phyloP scores from a whole-genome alignment of 2,797 vertebrate species.

The Falco columbarius region DNA sequence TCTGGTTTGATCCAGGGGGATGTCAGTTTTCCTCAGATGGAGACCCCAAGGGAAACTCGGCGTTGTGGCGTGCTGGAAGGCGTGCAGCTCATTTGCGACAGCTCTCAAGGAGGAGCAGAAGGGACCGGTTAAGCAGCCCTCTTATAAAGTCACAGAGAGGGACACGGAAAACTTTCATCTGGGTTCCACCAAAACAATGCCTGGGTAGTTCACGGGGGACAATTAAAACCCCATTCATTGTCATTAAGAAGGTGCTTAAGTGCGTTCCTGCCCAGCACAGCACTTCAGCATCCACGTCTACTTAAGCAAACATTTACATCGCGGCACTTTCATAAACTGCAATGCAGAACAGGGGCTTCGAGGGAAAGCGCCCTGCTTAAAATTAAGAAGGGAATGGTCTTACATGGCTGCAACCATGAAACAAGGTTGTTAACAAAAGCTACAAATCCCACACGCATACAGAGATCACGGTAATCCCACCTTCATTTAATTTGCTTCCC shows the following conservation, averaged over 20 bases:
- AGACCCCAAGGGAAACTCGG: background rate
- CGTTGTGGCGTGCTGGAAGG: fast-evolving
- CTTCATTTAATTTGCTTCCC: background rate
- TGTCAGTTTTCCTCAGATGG: fast-evolving
- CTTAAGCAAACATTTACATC: background rate
- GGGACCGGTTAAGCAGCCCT: background rate
- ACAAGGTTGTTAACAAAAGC: conserved; percentile 35
- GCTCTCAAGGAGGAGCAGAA: background rate
- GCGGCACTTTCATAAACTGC: background rate
- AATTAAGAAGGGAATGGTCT: background rate
- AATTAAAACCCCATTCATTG: background rate
- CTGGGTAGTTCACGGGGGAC: background rate
- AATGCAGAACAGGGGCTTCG: background rate
- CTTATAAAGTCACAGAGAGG: background rate
- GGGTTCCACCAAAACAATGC: background rate
- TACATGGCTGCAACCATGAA: background rate
- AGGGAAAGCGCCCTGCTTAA: background rate
- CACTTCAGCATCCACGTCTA: background rate
- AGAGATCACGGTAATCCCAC: conserved; percentile 6
- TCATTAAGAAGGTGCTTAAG: background rate
- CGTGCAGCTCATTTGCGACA: background rate
- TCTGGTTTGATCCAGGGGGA: background rate
- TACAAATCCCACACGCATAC: background rate
- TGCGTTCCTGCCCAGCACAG: background rate
- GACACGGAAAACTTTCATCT: background rate